These are phyloP conservation scores for Podarcis siculus DNA, from an alignment of 2,797 vertebrate genomes.

Conservation along the genomic window DNA sequence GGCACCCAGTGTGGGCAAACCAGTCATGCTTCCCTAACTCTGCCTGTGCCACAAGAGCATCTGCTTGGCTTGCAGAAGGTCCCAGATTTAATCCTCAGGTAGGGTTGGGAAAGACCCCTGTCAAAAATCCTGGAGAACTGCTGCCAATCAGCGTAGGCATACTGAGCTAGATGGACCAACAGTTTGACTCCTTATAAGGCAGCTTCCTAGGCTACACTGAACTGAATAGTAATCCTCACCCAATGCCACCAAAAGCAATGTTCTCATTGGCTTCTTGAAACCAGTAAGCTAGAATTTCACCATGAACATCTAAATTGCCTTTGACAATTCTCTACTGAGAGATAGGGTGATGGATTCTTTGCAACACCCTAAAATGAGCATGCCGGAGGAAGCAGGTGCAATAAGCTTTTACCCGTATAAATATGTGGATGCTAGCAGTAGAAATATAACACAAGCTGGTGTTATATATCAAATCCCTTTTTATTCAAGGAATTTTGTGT, in stretches of 20 bases:
- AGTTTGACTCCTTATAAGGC: no score
- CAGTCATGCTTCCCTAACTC: no score
- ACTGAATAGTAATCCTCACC: background rate
- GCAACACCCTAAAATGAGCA: conserved; percentile 18
- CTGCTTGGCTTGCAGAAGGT: no score
- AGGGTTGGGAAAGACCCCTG: no score
- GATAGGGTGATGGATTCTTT: conserved; percentile 5
- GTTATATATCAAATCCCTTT: conserved; percentile 75
- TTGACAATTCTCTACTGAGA: background rate
- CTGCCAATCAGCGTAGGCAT: no score
- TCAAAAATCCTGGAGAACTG: no score
- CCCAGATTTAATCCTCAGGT: no score
- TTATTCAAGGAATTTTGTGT: conserved; percentile 82
- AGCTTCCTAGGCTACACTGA: background rate
- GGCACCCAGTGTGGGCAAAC: no score
- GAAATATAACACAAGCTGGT: conserved; percentile 74
- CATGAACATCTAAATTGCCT: background rate
- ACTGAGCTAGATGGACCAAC: no score
- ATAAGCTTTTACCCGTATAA: conserved; percentile 49
- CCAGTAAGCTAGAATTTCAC: background rate
- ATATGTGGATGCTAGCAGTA: conserved; percentile 41
- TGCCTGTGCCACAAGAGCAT: no score
- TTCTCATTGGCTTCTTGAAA: background rate
- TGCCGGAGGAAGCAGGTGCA: conserved; percentile 9
- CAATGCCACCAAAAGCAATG: background rate